Evolutionary conservation across 92 coral and sea anemone species (phyloP).

Genomic region (Bergia sp.): DNA sequence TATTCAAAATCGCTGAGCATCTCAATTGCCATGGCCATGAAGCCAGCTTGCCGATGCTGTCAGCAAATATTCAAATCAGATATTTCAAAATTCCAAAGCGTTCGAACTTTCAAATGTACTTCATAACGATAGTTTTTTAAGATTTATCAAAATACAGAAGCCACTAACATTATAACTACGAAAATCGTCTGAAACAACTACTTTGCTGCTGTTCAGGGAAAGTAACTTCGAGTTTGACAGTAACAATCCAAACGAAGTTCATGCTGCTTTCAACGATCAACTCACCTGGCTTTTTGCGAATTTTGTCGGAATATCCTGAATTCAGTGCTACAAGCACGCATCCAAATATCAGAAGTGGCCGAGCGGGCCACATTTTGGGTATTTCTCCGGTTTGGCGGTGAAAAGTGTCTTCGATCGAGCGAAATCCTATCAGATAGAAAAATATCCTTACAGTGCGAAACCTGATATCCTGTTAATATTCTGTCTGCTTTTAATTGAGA

Average conservation of each 20-base stretch:
- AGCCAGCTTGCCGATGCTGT: neutral
- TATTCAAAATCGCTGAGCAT: neutral
- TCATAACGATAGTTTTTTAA: neutral
- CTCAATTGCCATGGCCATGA: neutral
- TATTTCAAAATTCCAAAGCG: neutral
- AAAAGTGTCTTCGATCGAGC: conserved; percentile 2
- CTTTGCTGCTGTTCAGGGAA: neutral
- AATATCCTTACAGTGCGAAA: conserved; percentile 9
- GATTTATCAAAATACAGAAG: neutral
- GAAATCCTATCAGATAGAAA: conserved; percentile 26
- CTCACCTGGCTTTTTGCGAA: conserved; percentile 11
- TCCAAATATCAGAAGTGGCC: conserved; percentile 28
- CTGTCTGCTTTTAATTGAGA: conserved; percentile 28
- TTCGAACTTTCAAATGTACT: neutral
- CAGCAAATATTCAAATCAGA: neutral
- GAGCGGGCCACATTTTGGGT: conserved; percentile 39
- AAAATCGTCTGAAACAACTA: neutral
- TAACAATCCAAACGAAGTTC: neutral
- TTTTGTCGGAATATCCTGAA: neutral
- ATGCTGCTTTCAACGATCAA: conserved; percentile 7
- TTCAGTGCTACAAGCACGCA: conserved; percentile 18
- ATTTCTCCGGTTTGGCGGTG: conserved; percentile 34
- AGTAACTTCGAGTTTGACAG: neutral
- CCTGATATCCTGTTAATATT: neutral
- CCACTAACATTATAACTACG: neutral